These are phyloP conservation scores for Azorinus chamasolen DNA, from an alignment of 2,888 invertebrate species.

Conservation along the genomic window DNA sequence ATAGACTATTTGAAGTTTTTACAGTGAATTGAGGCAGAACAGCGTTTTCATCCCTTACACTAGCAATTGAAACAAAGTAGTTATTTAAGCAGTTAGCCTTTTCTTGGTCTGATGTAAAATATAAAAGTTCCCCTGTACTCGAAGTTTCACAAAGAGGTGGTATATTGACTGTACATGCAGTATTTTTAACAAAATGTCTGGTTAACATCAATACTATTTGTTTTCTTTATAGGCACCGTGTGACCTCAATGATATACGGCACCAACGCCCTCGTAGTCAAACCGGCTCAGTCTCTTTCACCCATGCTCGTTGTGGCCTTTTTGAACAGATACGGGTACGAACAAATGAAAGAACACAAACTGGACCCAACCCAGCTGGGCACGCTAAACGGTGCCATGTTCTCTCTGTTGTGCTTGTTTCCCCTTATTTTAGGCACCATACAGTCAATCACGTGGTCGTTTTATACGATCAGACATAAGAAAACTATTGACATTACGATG, in stretches of 20 bases:
- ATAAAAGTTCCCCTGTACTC: too few relatives aligned
- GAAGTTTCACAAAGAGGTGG: too few relatives aligned
- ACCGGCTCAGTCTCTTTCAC: constrained; percentile 83
- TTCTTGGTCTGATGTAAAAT: too few relatives aligned
- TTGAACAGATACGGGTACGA: constrained; percentile 82
- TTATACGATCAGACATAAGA: constrained; percentile 64
- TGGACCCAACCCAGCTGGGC: constrained; percentile 24
- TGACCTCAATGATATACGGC: constrained; percentile 84
- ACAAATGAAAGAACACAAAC: constrained; percentile 54
- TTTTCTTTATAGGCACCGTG: constrained; percentile 78
- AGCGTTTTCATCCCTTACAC: too few relatives aligned
- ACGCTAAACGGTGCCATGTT: constrained; percentile 77
- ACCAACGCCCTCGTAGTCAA: constrained; percentile 84
- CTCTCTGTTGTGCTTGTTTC: constrained; percentile 70
- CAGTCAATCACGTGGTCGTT: constrained; percentile 79
- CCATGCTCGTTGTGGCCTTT: constrained; percentile 82
- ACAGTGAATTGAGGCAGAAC: too few relatives aligned
- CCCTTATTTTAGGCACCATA: constrained; percentile 73
- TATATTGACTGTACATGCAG: too few relatives aligned
- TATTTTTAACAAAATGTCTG: too few relatives aligned
- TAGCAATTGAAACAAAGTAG: too few relatives aligned
- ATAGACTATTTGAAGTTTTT: too few relatives aligned
- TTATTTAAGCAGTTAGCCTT: too few relatives aligned
- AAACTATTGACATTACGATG: constrained; percentile 18
- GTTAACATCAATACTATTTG: too few relatives aligned